Percentiles rank a stretch among this genome's conserved stretches.
These are phyloP conservation scores for Umimayanthus chanpuru DNA, from an alignment of 92 coral and sea anemone genomes.

Conservation along the genomic window DNA sequence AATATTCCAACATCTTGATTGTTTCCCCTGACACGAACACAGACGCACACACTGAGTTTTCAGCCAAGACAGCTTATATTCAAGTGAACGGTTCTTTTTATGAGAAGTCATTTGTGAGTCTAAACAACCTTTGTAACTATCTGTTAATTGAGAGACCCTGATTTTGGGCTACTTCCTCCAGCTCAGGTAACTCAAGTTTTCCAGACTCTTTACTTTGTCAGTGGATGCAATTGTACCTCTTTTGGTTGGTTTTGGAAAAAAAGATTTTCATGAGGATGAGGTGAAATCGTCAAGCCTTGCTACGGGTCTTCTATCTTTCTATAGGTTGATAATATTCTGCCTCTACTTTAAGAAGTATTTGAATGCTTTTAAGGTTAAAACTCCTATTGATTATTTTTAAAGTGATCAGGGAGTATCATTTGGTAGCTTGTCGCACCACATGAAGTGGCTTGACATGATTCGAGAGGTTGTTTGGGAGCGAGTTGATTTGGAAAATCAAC, in stretches of 20 bases:
- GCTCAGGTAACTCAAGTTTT: neutral
- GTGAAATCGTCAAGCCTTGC: neutral
- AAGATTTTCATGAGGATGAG: conserved; percentile 10
- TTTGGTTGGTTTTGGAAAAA: conserved; percentile 25
- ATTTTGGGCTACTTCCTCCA: conserved; percentile 1
- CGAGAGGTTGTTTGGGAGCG: conserved; percentile 5
- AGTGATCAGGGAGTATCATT: neutral
- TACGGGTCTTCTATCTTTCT: neutral
- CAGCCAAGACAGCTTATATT: conserved; percentile 6
- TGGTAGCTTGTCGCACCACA: conserved; percentile 9
- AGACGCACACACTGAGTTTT: neutral
- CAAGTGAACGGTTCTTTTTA: conserved; percentile 12
- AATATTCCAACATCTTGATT: neutral
- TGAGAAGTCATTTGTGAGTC: neutral
- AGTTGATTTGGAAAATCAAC: conserved; percentile 10
- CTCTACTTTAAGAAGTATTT: neutral
- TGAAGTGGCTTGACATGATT: conserved; percentile 12
- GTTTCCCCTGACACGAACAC: conserved; percentile 26
- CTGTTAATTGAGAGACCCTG: neutral
- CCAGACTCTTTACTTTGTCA: conserved; percentile 5
- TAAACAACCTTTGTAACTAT: neutral
- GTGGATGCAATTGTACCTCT: conserved; percentile 18
- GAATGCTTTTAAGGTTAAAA: conserved; percentile 1
- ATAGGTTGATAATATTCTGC: neutral
- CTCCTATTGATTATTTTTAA: neutral